Conservation (phyloP, 2,797 vertebrate genomes). For the Manis crassicaudata region DNA sequence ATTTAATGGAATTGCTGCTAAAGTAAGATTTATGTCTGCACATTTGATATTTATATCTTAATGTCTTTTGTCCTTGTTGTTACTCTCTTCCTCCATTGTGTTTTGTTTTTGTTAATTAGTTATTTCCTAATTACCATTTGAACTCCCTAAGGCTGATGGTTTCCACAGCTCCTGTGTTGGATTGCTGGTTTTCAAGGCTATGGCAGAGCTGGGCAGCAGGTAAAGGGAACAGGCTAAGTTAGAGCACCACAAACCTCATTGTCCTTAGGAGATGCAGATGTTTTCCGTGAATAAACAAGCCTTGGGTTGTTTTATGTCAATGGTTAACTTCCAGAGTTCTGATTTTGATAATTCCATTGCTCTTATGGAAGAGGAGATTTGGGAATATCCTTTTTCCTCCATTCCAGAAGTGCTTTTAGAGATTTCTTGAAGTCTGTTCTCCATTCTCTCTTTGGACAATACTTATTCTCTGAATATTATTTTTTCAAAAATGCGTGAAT, state of each 20-base stretch:
- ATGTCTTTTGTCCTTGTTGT: neutral
- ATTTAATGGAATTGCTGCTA: neutral
- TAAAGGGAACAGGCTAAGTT: neutral
- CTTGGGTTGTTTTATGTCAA: neutral
- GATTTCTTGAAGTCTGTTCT: neutral
- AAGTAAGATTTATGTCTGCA: neutral
- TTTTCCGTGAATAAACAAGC: neutral
- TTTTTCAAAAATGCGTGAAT: neutral
- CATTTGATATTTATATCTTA: neutral
- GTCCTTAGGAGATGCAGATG: neutral
- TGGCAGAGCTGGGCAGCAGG: neutral
- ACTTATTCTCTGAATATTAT: neutral
- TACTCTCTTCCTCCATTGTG: neutral
- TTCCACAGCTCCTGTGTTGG: neutral
- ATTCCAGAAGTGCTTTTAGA: neutral
- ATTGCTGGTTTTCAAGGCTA: neutral
- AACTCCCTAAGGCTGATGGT: neutral
- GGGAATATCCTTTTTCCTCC: neutral
- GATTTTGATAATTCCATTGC: neutral
- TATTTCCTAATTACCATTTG: neutral
- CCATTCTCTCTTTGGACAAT: neutral
- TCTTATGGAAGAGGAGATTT: neutral
- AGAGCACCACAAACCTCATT: neutral
- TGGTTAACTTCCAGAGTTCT: neutral
- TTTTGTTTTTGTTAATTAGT: neutral